Base-by-base conservation (phyloP, 2,888 invertebrate genomes). In the Bimastos eiseni region DNA sequence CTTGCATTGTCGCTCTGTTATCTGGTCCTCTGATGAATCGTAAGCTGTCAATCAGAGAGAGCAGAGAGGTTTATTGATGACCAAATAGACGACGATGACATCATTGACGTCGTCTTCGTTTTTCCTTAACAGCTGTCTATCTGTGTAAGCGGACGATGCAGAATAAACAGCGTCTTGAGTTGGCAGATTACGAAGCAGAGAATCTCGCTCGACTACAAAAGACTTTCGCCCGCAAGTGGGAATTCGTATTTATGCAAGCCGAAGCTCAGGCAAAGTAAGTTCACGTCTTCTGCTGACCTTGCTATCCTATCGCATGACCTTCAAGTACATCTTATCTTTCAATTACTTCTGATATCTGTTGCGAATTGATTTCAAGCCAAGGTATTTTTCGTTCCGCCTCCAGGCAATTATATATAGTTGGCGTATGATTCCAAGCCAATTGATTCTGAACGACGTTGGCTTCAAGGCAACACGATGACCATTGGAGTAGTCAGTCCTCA, bases 101-200 rank as follows among this genome's bases (percentile, higher is more conserved):
- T 38, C 38, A 38, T 38, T 15, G 44, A 13, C 44, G 17, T 44
- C 44, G 34, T n/a, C 83, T 3, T 33, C 34, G 37, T 86, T 17
- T 91, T 88, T 84, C 88, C 94, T 34, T 86, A 36, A 37, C 96
- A 98, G 99, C 99, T 92, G 99, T 99, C 33, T 99, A 99, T 95
- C 96, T 99, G 90, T 99, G 99, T 96, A 99, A 99, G 96, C 96
- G 99, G 86, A 99, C 99, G 34, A 99, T 99, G 99, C 99, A 99
- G 96, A 99, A 99, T 96, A 99, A 99, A 95, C 98, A 99, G 0
- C 96, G 99, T 30, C 96, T 99, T 92, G 99, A 99, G 95, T 96
- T 99, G 93, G 99, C 99, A 0, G 99, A 99, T 95, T 99, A 99
- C 95, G 99, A 99, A 95, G 99, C 99, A 0, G 99, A 99, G 95